Conservation (phyloP, 2,113 vertebrate genomes). For the Gadus chalcogrammus region DNA sequence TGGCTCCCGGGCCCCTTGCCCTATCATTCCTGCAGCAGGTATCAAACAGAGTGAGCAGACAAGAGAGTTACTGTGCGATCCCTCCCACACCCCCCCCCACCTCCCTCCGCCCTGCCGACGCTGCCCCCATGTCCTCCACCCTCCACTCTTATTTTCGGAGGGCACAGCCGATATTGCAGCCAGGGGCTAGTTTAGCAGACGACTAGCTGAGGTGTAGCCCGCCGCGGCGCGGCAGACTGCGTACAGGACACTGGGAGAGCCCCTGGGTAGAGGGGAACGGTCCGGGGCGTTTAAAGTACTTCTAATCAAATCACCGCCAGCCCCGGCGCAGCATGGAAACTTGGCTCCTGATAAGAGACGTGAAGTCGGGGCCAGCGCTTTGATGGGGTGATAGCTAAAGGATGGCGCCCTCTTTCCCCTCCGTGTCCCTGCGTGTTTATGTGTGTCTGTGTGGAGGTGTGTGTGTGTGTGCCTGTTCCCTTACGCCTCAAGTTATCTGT, state of each 20-base stretch:
- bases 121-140: no score
- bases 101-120: neutral
- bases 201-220: slow-evolving; percentile 12
- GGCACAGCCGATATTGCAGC: no score
- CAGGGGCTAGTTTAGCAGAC: slow-evolving; percentile 15
- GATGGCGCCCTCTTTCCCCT: slow-evolving; percentile 61
- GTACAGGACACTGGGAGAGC: slow-evolving; percentile 18
- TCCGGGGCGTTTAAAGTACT: slow-evolving; percentile 42
- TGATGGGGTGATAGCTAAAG: slow-evolving; percentile 65
- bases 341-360: slow-evolving; percentile 50
- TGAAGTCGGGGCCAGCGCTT: slow-evolving; percentile 50
- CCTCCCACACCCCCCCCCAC: neutral
- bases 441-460: neutral
- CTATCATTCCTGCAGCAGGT: neutral
- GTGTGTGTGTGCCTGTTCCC: slow-evolving; percentile 26
- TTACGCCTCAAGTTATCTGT: slow-evolving; percentile 44
- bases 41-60: no score
- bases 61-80: neutral
- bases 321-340: slow-evolving; percentile 43
- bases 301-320: slow-evolving; percentile 49
- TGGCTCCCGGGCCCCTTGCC: neutral
- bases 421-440: slow-evolving; percentile 23
- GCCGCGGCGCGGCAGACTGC: slow-evolving; percentile 20
- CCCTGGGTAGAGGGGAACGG: slow-evolving; percentile 27
- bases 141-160: no score